Evolutionary conservation across 2,113 vertebrate species (phyloP).

Genomic region (Alosa alosa): DNA sequence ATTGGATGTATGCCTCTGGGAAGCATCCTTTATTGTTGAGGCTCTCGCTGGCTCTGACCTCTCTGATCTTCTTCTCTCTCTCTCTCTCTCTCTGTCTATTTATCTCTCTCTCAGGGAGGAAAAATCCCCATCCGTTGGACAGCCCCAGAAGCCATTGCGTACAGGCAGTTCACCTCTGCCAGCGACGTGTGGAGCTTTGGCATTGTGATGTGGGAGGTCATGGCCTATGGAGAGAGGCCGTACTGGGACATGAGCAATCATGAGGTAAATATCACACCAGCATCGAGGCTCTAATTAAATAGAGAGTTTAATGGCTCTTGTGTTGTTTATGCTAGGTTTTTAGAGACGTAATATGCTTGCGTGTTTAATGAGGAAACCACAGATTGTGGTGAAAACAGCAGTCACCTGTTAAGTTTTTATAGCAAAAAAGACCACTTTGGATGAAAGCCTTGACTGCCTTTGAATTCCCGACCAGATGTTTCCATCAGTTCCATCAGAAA

Average conservation of each 20-base stretch:
- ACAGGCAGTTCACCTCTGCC: conserved; percentile 95
- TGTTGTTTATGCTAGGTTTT: neutral
- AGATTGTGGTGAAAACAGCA: conserved; percentile 8
- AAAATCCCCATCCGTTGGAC: conserved; percentile 99
- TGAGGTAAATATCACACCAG: conserved; percentile 61
- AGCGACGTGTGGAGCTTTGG: conserved; percentile 98
- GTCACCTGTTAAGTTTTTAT: neutral
- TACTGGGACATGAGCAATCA: conserved; percentile 98
- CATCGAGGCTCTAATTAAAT: neutral
- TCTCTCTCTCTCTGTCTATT: conserved; percentile 34
- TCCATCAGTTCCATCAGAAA: conserved; percentile 8
- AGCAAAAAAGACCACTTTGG: neutral
- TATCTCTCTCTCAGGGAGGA: conserved; percentile 76
- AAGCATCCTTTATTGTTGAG: neutral
- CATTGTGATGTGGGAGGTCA: conserved; percentile 98
- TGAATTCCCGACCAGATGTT: neutral
- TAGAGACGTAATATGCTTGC: neutral
- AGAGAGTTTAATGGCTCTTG: neutral
- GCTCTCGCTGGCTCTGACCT: neutral
- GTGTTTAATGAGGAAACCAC: conserved; percentile 3
- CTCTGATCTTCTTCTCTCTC: neutral
- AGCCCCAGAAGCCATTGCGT: conserved; percentile 91
- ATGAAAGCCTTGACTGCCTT: neutral
- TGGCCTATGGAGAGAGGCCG: conserved; percentile 91
- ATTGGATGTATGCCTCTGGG: neutral